Evolutionary conservation across 1,140 invertebrate genomes (phyloP).

Genomic region (Pogonus chalceus): DNA sequence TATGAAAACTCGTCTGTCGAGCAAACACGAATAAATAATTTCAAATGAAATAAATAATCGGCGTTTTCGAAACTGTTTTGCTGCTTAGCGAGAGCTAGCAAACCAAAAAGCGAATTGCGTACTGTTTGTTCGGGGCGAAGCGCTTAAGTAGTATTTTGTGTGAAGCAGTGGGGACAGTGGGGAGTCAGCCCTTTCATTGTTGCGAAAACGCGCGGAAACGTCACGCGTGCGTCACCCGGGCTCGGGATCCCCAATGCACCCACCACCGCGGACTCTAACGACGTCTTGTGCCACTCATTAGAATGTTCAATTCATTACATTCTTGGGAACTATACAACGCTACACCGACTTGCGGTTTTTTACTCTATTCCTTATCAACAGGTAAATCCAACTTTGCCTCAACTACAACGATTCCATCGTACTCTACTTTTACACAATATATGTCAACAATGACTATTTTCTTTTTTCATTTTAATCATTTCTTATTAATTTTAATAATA

Average conservation of each 20-base stretch:
- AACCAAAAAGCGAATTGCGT: conserved; percentile 29
- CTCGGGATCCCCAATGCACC: conserved; percentile 25
- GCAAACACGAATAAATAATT: conserved; percentile 12
- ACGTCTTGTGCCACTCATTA: not conserved
- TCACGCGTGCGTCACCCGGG: conserved; percentile 27
- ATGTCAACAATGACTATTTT: no score
- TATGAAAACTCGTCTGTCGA: conserved; percentile 28
- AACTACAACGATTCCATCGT: no score
- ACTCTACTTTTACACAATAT: no score
- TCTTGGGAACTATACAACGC: not conserved
- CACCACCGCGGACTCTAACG: not conserved
- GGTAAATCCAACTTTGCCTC: no score
- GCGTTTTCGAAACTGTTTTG: conserved; percentile 10
- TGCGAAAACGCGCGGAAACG: conserved; percentile 24
- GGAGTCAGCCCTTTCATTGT: conserved; percentile 26
- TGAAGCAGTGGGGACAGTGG: conserved; percentile 16
- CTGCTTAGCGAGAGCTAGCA: conserved; percentile 25
- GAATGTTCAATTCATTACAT: not conserved
- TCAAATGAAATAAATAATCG: conserved; percentile 11
- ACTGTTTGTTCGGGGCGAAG: conserved; percentile 19
- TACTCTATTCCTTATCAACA: no score
- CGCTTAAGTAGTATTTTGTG: conserved; percentile 29
- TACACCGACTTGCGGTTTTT: no score
- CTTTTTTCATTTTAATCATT: no score
- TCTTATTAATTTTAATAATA: no score